These are phyloP conservation scores for Glyphotaelius pellucidus DNA, from an alignment of 2,888 invertebrate genomes.

Conservation along the genomic window DNA sequence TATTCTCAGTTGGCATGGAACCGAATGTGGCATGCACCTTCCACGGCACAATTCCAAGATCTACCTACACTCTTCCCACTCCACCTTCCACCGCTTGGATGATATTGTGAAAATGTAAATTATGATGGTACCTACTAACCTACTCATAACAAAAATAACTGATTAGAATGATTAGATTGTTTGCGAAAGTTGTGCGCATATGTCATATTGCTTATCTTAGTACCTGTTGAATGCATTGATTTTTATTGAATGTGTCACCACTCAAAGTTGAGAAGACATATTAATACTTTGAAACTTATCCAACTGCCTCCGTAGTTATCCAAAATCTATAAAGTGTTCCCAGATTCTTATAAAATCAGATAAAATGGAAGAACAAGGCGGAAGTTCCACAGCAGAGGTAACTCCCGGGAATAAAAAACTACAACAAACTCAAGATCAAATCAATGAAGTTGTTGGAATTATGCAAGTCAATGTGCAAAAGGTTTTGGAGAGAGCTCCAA, in stretches of 20 bases:
- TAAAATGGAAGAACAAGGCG: constrained; percentile 76
- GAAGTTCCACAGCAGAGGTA: constrained; percentile 75
- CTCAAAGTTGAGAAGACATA: constrained; percentile 5
- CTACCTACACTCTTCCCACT: too few species aligned
- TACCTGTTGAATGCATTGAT: constrained; percentile 48
- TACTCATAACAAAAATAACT: neutral
- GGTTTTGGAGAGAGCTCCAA: constrained; percentile 96
- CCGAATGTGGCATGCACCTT: too few species aligned
- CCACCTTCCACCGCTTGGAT: too few species aligned
- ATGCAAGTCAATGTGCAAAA: constrained; percentile 98
- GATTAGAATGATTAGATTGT: neutral
- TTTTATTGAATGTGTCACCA: constrained; percentile 32
- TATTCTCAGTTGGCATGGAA: too few species aligned
- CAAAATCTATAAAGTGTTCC: neutral
- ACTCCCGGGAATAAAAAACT: constrained; percentile 74
- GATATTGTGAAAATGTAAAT: too few species aligned
- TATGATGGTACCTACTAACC: neutral
- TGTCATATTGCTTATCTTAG: neutral
- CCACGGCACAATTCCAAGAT: too few species aligned
- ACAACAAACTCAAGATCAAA: constrained; percentile 77
- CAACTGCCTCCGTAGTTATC: neutral
- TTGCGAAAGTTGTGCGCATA: neutral
- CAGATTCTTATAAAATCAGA: constrained; percentile 4
- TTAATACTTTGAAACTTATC: constrained; percentile 26
- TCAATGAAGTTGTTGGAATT: constrained; percentile 89